Evolutionary conservation across 2,797 vertebrate genomes (phyloP).

Genomic region (Manis crassicaudata): DNA sequence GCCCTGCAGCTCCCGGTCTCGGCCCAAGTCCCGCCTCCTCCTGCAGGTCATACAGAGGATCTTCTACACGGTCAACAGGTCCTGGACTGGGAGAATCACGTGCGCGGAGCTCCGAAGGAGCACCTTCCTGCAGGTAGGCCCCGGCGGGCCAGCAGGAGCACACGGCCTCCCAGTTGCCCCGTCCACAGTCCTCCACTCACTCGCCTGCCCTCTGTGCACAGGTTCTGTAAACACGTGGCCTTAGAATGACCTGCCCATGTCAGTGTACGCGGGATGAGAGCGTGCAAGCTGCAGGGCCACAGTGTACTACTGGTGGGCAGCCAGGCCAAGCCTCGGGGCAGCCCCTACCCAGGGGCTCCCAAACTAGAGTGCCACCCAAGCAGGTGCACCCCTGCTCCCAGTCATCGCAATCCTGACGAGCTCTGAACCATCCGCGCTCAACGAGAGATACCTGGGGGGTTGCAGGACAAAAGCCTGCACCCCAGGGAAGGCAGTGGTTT

Average conservation of each 20-base stretch:
- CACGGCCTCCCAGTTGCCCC: fast-evolving
- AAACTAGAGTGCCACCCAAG: no score
- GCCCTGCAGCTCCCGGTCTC: fast-evolving
- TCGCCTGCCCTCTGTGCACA: neutral
- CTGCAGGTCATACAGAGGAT: constrained; percentile 96
- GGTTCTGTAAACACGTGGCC: fast-evolving
- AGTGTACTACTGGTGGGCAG: fast-evolving
- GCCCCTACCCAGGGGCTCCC: neutral
- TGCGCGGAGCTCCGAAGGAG: constrained; percentile 94
- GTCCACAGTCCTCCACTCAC: fast-evolving
- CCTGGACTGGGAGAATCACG: constrained; percentile 96
- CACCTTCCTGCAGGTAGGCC: constrained; percentile 93
- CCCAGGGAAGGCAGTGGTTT: fast-evolving
- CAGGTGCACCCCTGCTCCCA: fast-evolving
- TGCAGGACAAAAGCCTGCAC: no score
- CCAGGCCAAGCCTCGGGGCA: fast-evolving
- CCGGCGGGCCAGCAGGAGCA: fast-evolving
- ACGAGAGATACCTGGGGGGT: fast-evolving
- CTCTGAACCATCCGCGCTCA: neutral
- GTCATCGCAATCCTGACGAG: fast-evolving
- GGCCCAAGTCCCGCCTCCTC: neutral
- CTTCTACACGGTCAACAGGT: constrained; percentile 97
- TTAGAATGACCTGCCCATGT: neutral
- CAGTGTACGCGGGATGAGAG: no score
- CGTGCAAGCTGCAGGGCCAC: fast-evolving